phyloP scores from a whole-genome alignment of 2,888 invertebrate genomes.

The Morinoia aosen region DNA sequence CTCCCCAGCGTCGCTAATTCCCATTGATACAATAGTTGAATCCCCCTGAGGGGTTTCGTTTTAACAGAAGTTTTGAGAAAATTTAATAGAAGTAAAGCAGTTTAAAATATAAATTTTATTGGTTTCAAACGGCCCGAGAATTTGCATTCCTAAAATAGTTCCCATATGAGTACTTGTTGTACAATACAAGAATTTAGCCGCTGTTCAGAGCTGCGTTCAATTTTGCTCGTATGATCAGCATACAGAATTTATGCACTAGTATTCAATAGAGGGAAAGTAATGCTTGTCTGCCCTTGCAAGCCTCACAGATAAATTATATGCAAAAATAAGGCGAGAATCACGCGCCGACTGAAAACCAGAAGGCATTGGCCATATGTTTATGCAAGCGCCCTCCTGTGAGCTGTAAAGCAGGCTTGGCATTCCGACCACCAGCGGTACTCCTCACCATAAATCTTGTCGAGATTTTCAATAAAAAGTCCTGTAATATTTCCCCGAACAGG shows the following conservation, averaged over 20 bases:
- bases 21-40: too few species aligned
- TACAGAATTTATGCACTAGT: neutral
- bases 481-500: neutral
- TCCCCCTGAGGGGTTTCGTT: too few species aligned
- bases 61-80: too few species aligned
- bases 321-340: conserved; percentile 24
- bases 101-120: too few species aligned
- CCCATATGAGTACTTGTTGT: too few species aligned
- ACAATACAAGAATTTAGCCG: too few species aligned
- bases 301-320: neutral
- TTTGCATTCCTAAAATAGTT: too few species aligned
- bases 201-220: too few species aligned
- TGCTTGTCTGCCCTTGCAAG: neutral
- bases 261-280: neutral
- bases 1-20: too few species aligned
- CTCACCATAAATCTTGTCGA: conserved; percentile 6
- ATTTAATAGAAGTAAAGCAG: too few species aligned
- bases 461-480: neutral
- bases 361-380: conserved; percentile 40
- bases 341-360: neutral
- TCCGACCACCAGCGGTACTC: conserved; percentile 18
- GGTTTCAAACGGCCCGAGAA: too few species aligned
- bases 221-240: neutral
- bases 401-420: conserved; percentile 1
- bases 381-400: conserved; percentile 34